Base-by-base conservation (phyloP, 2,888 invertebrate genomes). In the Polia nebulosa region DNA sequence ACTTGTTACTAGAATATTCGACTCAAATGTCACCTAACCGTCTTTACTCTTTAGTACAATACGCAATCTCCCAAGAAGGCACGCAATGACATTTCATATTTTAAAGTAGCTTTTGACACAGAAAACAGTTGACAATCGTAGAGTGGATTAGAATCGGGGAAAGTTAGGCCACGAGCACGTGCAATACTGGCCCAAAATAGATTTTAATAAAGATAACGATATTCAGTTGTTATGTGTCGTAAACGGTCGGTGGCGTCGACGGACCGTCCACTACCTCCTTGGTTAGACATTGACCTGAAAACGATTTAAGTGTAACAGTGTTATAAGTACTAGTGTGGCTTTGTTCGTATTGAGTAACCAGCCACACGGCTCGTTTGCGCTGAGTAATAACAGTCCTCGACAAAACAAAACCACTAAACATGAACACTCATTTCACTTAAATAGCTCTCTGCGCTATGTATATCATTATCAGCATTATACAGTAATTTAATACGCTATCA, bases 201-300 rank as follows among this genome's bases (percentile, higher is more conserved):
- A 80, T 84, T 64, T 82, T 60, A 66, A 65, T 74, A 67, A 65
- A 72, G 84, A 84, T 82, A 82, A 61, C 44, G 52, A 45, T 69
- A 83, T 78, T 74, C 68, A 76, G 66, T 70, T 72, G 72, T 70
- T 66, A 72, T 74, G 62, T 87, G 83, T 82, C 74, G 85, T 80
- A 88, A 86, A 77, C 68, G 64, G 74, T 57, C 44, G 70, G 72
- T 75, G 77, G 78, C 82, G 82, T 71, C 78, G 75, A 41, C 78
- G 75, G 68, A 72, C 77, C 71, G 83, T 83, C 82, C 86, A 83
- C 84, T 84, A 72, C 85, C 85, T 82, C 79, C 85, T 85, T 77
- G 72, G 71, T 81, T 82, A 89, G 90, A 89, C 92, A 91, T 92
- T 92, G 92, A 92, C 91, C 92, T 90, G 85, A 88, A 91, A 91